phyloP scores from a whole-genome alignment of 2,797 vertebrate species.

The Rhinophrynus dorsalis region DNA sequence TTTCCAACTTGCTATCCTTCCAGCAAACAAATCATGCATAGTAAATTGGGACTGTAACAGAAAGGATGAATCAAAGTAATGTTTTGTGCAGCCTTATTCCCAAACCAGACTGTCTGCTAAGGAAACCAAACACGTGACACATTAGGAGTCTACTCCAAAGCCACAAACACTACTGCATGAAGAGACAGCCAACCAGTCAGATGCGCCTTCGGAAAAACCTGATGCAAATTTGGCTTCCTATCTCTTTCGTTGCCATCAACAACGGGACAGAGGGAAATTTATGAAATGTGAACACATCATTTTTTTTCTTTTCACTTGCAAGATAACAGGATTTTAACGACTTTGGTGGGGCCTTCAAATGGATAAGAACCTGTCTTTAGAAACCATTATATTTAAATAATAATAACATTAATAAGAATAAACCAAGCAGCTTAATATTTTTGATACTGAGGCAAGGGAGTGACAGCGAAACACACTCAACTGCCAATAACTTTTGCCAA shows the following conservation, averaged over 20 bases:
- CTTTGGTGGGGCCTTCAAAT: neutral
- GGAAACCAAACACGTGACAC: slow-evolving; percentile 56
- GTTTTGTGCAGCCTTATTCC: neutral
- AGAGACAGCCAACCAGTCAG: slow-evolving; percentile 54
- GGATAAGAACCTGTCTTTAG: neutral
- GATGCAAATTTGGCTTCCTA: slow-evolving; percentile 4
- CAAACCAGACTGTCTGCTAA: slow-evolving; percentile 58
- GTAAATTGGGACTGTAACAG: neutral
- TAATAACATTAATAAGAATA: neutral
- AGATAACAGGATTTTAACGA: slow-evolving; percentile 12
- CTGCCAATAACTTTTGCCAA: slow-evolving; percentile 31
- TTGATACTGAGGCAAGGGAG: slow-evolving; percentile 15
- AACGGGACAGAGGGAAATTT: neutral
- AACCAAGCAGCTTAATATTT: slow-evolving; percentile 34
- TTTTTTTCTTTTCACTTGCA: neutral
- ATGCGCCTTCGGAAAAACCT: slow-evolving; percentile 48
- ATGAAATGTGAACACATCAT: slow-evolving; percentile 5
- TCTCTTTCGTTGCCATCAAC: neutral
- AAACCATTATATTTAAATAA: neutral
- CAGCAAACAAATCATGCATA: neutral
- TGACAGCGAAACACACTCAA: neutral
- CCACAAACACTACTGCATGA: slow-evolving; percentile 58
- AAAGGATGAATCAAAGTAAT: slow-evolving; percentile 7
- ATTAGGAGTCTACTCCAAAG: slow-evolving; percentile 58
- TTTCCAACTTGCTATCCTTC: neutral